Percentiles rank a stretch among this genome's conserved stretches.
phyloP scores from a whole-genome alignment of 2,113 vertebrate species.

The Terrapene triunguis region DNA sequence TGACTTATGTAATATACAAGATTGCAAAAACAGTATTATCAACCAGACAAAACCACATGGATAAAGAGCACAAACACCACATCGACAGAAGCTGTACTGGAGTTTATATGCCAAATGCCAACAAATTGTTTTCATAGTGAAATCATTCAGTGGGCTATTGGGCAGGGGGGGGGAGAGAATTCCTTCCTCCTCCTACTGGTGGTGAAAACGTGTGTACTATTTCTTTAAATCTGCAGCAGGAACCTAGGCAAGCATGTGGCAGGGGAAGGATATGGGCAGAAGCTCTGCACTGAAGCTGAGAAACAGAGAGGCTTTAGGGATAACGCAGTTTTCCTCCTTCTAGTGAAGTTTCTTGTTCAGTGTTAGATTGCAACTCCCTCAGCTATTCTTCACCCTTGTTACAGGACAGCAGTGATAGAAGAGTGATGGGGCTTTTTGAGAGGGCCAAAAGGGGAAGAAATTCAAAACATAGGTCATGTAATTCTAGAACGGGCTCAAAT shows the following conservation, averaged over 20 bases:
- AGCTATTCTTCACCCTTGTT: conserved; percentile 28
- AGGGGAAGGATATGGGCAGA: neutral
- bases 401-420: conserved; percentile 37
- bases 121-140: neutral
- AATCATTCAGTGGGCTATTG: neutral
- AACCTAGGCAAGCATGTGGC: neutral
- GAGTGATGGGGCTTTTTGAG: conserved; percentile 51
- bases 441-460: conserved; percentile 56
- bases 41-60: neutral
- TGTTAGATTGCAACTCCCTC: conserved; percentile 46
- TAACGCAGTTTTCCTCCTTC: conserved; percentile 50
- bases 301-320: conserved; percentile 22
- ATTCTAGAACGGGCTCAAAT: neutral
- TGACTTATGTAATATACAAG: neutral
- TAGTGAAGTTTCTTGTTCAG: conserved; percentile 42
- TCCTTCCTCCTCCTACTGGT: neutral
- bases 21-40: conserved; percentile 5
- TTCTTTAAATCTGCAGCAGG: neutral
- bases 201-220: neutral
- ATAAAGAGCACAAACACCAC: neutral
- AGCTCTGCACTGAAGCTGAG: conserved; percentile 28
- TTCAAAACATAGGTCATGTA: neutral
- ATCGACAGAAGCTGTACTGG: neutral
- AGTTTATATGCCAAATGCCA: neutral
- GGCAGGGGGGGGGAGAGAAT: neutral